Percentiles rank a stretch among this genome's conserved stretches.
Conservation (phyloP, 2,113 vertebrate species). For the Vulpes lagopus region DNA sequence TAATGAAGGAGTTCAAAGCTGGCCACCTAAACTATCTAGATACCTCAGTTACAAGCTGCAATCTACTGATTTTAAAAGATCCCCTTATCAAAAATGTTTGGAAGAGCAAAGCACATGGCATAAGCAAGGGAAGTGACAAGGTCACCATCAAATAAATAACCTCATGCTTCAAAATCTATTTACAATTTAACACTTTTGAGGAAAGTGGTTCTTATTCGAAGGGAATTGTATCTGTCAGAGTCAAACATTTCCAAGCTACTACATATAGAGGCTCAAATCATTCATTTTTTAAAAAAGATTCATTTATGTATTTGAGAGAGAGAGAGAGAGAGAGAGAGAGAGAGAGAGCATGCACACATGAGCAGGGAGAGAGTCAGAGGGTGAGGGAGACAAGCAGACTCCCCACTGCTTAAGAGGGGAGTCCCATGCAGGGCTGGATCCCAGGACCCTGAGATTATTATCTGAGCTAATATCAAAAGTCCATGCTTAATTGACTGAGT, state of each 20-base stretch:
- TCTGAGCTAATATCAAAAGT: background rate
- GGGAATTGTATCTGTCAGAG: background rate
- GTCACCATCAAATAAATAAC: constrained; percentile 70
- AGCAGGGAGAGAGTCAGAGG: background rate
- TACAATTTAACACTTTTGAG: background rate
- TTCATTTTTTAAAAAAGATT: background rate
- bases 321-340: too few relatives aligned
- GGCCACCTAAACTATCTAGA: constrained; percentile 83
- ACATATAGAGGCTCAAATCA: background rate
- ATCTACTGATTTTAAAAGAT: constrained; percentile 83
- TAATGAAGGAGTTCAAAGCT: constrained; percentile 87
- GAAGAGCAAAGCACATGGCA: constrained; percentile 68
- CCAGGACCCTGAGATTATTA: background rate
- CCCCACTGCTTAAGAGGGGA: background rate
- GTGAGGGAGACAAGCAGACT: background rate
- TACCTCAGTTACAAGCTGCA: constrained; percentile 86
- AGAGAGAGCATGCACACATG: background rate
- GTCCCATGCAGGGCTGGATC: background rate
- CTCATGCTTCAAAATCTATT: background rate
- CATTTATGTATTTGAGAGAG: background rate
- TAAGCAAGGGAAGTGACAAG: constrained; percentile 51
- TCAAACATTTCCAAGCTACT: background rate
- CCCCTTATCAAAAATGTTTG: constrained; percentile 82
- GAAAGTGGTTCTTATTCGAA: background rate
- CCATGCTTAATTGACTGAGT: background rate